Evolutionary conservation across 2,113 vertebrate genomes (phyloP).

Genomic region (Xenopus laevis): DNA sequence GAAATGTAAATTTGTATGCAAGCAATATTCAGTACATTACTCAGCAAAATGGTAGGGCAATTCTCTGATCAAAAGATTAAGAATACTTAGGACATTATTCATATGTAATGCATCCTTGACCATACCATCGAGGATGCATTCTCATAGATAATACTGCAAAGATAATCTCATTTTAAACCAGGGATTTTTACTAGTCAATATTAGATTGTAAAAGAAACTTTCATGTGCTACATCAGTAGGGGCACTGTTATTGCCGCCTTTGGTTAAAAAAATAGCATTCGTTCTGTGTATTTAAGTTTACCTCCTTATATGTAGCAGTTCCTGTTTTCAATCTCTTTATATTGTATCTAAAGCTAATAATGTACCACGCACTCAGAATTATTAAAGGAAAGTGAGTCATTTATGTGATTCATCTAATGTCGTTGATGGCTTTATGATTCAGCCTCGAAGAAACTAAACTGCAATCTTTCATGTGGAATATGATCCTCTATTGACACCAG

Average conservation of each 20-base stretch:
- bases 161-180: too few species aligned
- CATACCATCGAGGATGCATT: slow-evolving; percentile 70
- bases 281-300: background rate
- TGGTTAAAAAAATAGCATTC: too few species aligned
- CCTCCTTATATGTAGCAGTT: background rate
- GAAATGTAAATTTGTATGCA: background rate
- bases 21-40: too few species aligned
- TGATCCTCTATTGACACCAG: background rate
- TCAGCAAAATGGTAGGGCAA: too few species aligned
- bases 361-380: background rate
- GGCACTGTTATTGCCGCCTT: too few species aligned
- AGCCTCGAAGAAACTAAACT: background rate
- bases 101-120: too few species aligned
- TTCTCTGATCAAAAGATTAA: too few species aligned
- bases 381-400: background rate
- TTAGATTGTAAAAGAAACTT: too few species aligned
- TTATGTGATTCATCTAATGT: slow-evolving; percentile 15
- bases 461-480: background rate
- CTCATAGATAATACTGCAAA: too few species aligned
- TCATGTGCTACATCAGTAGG: too few species aligned
- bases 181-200: too few species aligned
- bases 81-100: background rate
- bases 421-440: slow-evolving; percentile 8
- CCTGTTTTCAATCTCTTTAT: background rate
- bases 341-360: background rate